Evolutionary conservation across 2,797 vertebrate genomes (phyloP).

Genomic region (Natrix natrix): DNA sequence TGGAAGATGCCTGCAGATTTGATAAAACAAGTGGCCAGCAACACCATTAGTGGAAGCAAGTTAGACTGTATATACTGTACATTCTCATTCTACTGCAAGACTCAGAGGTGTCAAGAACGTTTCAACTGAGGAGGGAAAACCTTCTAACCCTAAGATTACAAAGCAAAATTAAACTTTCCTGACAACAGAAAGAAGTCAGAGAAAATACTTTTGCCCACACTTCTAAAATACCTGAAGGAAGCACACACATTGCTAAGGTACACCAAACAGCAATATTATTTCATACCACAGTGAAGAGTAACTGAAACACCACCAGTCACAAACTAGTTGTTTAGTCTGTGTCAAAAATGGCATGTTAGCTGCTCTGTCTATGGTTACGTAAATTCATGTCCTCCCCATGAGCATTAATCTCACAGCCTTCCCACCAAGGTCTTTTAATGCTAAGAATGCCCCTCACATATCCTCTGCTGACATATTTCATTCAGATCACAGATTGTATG

Average conservation of each 20-base stretch:
- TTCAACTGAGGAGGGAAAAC: neutral
- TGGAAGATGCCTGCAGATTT: neutral
- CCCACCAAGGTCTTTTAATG: neutral
- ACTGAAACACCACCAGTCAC: neutral
- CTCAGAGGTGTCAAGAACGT: neutral
- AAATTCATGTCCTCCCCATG: neutral
- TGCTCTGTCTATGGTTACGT: neutral
- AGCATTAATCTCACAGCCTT: neutral
- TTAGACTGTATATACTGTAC: neutral
- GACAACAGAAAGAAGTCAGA: neutral
- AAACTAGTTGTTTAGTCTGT: constrained; percentile 11
- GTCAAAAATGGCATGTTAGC: neutral
- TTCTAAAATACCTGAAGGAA: neutral
- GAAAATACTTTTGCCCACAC: neutral
- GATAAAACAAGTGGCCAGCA: neutral
- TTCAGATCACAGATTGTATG: neutral
- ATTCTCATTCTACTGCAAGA: no score
- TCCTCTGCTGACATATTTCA: neutral
- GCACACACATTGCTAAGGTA: neutral
- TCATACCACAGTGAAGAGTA: neutral
- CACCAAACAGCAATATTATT: neutral
- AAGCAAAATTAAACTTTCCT: neutral
- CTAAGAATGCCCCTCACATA: neutral
- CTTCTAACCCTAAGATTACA: neutral
- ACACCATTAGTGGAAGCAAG: neutral